A percentile compares a stretch with the other conserved stretches of the same genome.
These are phyloP conservation scores for Chalcis sispes DNA, from an alignment of 2,888 invertebrate genomes.

Conservation along the genomic window DNA sequence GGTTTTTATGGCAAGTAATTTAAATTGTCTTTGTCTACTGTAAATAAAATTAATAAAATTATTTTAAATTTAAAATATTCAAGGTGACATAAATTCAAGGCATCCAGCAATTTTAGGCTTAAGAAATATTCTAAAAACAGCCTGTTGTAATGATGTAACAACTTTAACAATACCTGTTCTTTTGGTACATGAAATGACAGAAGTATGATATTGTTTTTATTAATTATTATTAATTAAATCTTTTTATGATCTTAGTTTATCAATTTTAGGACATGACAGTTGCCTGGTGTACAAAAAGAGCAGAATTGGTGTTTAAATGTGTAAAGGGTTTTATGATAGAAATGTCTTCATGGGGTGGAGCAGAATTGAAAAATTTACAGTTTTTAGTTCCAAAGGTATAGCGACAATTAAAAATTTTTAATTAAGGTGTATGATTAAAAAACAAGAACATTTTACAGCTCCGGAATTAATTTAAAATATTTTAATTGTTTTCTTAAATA, in stretches of 20 bases:
- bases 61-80: constrained; percentile 63
- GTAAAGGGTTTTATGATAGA: constrained; percentile 99
- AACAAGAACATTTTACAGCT: too few relatives aligned
- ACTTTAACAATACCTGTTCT: constrained; percentile 95
- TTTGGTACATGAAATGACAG: constrained; percentile 94
- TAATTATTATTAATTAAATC: constrained; percentile 34
- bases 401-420: too few relatives aligned
- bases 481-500: background rate
- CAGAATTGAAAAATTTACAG: constrained; percentile 91
- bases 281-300: constrained; percentile 96
- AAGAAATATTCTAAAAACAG: constrained; percentile 94
- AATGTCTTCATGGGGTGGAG: constrained; percentile 95
- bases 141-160: constrained; percentile 96
- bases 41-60: constrained; percentile 16
- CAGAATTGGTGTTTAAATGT: constrained; percentile 98
- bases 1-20: constrained; percentile 50
- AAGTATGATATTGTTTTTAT: constrained; percentile 79
- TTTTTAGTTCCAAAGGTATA: constrained; percentile 88
- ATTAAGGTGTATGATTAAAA: constrained; percentile 14
- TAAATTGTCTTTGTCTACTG: background rate
- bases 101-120: constrained; percentile 97
- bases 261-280: constrained; percentile 90
- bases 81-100: constrained; percentile 94
- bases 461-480: too few relatives aligned
- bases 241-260: background rate